Evolutionary conservation across 2,797 vertebrate genomes (phyloP), one percentile per base, ranked within the genome.

Genomic region (Poeciliopsis infans): DNA sequence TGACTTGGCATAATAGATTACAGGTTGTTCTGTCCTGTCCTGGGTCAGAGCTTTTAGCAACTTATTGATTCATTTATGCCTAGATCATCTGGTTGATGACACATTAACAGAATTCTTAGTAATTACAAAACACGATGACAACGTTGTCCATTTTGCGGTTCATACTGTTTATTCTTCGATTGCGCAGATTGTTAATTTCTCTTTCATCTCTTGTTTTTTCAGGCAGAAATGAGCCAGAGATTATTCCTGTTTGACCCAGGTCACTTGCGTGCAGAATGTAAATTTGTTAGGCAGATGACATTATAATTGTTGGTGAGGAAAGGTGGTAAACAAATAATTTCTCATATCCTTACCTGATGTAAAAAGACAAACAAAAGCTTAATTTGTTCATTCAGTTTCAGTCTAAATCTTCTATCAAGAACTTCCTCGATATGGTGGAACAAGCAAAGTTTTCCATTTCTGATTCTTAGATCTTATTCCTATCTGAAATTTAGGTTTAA

Each of bases 51-150:
- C 68, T 16, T 70, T 70, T 70, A 51, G 79, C 15, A 71, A 81
- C 55, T 83, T 31, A 88, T 79, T 91, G 28, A 84, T 76, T 7
- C 53, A 66, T 68, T 20, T 28, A n/a, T 1, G 25, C 5, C 25
- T 45, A 28, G 15, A 70, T 45, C 43, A 70, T 18, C 68, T 70
- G 25, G 41, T 70, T 69, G 28, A 28, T 46, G 45, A 70, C 41
- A 46, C 68, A 70, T 70, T 16, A 70, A 70, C 43, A 45, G n/a
- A 18, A 70, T 70, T 45, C 8, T 2, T 23, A 45, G 41, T 46
- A 23, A 70, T 46, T 28, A 70, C 41, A 28, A 70, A 70, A 28
- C 68, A 28, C 13, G 7, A 45, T n/a, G 25, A 18, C 12, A 7
- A 8, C 6, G 25, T 28, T n/a, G 25, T 70, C 12, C 20, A 10